Evolutionary conservation across 2,113 vertebrate genomes (phyloP).

Genomic region (Rhadina sibilatrix): DNA sequence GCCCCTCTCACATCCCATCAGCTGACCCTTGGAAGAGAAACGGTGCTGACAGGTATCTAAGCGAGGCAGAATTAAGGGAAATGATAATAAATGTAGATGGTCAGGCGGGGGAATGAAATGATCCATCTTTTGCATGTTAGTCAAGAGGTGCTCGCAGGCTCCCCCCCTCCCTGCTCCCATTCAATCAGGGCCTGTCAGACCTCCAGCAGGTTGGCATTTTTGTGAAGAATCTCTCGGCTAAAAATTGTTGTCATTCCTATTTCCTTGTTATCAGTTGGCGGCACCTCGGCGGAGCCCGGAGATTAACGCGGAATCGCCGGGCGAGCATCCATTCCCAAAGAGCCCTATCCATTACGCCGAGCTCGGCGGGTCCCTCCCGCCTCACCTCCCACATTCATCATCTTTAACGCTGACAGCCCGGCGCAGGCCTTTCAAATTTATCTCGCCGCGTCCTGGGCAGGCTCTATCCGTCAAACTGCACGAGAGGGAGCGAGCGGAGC

Average conservation of each 20-base stretch:
- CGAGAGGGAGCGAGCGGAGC: constrained; percentile 41
- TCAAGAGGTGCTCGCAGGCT: constrained; percentile 70
- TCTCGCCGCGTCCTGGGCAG: constrained; percentile 78
- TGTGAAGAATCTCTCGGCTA: constrained; percentile 96
- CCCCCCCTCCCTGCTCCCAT: constrained; percentile 73
- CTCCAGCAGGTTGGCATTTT: constrained; percentile 86
- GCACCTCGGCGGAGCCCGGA: constrained; percentile 76
- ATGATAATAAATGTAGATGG: constrained; percentile 82
- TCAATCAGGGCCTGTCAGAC: constrained; percentile 88
- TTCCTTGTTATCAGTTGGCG: constrained; percentile 95
- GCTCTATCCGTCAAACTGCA: constrained; percentile 84
- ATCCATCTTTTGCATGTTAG: constrained; percentile 95
- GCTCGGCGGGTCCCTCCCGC: constrained; percentile 79
- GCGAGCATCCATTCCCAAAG: constrained; percentile 71
- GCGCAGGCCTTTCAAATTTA: constrained; percentile 83
- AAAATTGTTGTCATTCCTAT: constrained; percentile 99
- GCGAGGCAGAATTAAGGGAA: constrained; percentile 68
- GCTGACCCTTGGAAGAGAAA: constrained; percentile 42
- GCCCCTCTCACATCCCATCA: constrained; percentile 47
- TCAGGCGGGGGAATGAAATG: constrained; percentile 84
- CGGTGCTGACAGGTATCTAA: constrained; percentile 69
- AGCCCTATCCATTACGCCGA: constrained; percentile 77
- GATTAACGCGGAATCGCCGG: constrained; percentile 78
- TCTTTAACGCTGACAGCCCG: constrained; percentile 98
- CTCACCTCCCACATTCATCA: constrained; percentile 97